A percentile compares a stretch with the other conserved stretches of the same genome.
These are phyloP conservation scores for Andrena dorsata DNA, from an alignment of 2,888 invertebrate genomes.

Conservation along the genomic window DNA sequence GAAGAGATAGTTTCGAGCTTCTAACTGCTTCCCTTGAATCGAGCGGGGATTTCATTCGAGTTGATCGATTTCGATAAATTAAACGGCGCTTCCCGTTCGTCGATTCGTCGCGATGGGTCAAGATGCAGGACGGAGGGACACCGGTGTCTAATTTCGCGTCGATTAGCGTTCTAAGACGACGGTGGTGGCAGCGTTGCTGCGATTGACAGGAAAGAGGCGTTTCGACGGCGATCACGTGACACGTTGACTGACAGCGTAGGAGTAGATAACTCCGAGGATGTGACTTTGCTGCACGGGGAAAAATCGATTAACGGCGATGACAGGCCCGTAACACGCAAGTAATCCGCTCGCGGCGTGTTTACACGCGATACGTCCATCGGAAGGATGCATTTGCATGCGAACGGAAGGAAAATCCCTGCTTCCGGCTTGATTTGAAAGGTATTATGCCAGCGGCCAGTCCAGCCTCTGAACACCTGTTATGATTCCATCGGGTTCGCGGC, in stretches of 20 bases:
- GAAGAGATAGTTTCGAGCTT: neutral
- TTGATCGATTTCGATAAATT: neutral
- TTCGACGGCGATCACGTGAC: no score
- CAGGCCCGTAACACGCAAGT: conserved; percentile 48
- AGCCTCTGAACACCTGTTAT: conserved; percentile 49
- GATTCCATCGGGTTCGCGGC: conserved; percentile 18
- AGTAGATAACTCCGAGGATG: conserved; percentile 5
- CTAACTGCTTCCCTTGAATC: neutral
- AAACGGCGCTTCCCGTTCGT: neutral
- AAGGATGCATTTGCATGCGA: conserved; percentile 55
- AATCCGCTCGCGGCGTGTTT: conserved; percentile 54
- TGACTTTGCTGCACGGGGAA: conserved; percentile 17
- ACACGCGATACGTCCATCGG: conserved; percentile 60
- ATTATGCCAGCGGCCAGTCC: conserved; percentile 24
- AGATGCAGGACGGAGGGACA: neutral
- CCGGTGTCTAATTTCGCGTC: neutral
- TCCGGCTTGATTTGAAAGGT: conserved; percentile 49
- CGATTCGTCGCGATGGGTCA: neutral
- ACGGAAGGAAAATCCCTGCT: conserved; percentile 53
- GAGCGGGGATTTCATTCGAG: neutral
- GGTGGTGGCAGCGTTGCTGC: neutral
- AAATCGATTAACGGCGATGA: conserved; percentile 55
- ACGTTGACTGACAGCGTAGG: neutral
- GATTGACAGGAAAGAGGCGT: neutral
- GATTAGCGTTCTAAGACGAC: neutral